Evolutionary conservation across 2,888 invertebrate species (phyloP), one percentile per base, ranked within the genome.

Genomic region (Agrochola lota): DNA sequence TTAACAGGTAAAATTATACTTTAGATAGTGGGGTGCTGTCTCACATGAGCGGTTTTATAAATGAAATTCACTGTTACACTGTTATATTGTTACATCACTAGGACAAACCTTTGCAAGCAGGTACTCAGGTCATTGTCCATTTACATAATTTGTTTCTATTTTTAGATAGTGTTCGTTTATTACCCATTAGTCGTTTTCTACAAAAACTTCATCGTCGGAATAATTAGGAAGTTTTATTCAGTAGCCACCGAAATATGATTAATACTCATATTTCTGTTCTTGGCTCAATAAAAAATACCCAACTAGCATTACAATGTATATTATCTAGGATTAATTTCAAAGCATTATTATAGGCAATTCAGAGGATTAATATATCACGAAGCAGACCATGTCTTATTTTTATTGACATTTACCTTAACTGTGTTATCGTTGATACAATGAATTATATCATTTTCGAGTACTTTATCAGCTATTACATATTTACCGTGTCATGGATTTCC

Each of bases 1-100:
- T 98, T 87, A 98, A 98, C 91, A 97, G 97, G 97, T 98, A 92
- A 52, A 95, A 49, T 52, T 20, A 62, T 35, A 20, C 5, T 60
- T 35, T 35, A 62, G 5, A 62, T 20, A 62, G 20, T 62, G 62
- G 8, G 30, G 17, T 60, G 26, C 17, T n/a, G 17, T 7, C 52
- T 5, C 4, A 43, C 57, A 40, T 17, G 6, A 20, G 73, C 9
- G 0, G 26, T n/a, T n/a, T 43, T 30, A 4, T 9, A 43, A 46
- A 62, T n/a, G 3, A 52, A 35, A 67, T 46, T 46, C 2, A 2
- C 11, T 23, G 35, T 77, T 23, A 26, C 7, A 43, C 62, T 55
- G 4, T 26, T n/a, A 52, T n/a, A n/a, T n/a, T n/a, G n/a, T n/a
- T n/a, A 60, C 43, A 52, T 52, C 12, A 55, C 11, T 20, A 17